A percentile compares a stretch with the other conserved stretches of the same genome.
These are phyloP conservation scores for Syrista parreyssii DNA, from an alignment of 2,888 invertebrate species.

Conservation along the genomic window DNA sequence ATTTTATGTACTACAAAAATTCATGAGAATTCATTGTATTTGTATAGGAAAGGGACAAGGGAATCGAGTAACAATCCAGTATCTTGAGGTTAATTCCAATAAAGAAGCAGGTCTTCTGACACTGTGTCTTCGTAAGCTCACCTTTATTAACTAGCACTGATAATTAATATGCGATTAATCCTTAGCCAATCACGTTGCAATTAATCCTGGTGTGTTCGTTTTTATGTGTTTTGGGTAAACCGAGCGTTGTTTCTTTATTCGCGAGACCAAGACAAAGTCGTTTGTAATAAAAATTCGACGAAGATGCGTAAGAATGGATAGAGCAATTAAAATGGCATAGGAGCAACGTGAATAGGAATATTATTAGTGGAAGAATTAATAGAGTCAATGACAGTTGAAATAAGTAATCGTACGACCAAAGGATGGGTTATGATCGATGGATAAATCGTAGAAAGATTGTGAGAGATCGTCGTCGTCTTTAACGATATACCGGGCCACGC, in stretches of 20 bases:
- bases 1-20: not conserved
- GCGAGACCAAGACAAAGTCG: not conserved
- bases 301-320: not conserved
- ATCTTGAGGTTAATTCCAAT: not conserved
- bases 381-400: not conserved
- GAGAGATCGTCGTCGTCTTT: conserved; percentile 12
- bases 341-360: not conserved
- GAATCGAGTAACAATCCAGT: not conserved
- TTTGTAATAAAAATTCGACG: not conserved
- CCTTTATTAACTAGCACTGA: not conserved
- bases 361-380: not conserved
- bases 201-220: not conserved
- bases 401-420: not conserved
- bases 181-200: not conserved
- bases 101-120: not conserved
- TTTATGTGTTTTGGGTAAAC: not conserved
- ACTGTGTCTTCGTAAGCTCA: not conserved
- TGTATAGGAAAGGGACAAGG: no score
- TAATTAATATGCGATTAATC: not conserved
- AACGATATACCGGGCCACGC: conserved; percentile 47
- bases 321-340: not conserved
- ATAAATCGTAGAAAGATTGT: not conserved
- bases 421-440: not conserved
- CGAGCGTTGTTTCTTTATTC: not conserved
- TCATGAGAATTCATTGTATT: no score